These are phyloP conservation scores for Scaptomyza parva DNA, from an alignment of 2,888 invertebrate genomes.

Conservation along the genomic window DNA sequence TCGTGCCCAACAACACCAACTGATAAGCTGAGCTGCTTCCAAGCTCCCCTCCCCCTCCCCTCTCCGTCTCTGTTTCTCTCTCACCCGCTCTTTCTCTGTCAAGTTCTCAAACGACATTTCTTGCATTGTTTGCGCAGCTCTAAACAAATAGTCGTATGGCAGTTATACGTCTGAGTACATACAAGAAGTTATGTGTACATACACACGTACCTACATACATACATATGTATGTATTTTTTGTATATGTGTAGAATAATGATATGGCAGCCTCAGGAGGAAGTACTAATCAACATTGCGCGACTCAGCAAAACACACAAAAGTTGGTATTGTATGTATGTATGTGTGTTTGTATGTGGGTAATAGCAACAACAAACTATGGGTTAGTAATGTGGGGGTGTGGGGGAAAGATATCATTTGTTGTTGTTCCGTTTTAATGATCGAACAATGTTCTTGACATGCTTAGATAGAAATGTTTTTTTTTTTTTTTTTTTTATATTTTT, in stretches of 20 bases:
- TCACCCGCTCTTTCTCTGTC: neutral
- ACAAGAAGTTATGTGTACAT: too few relatives aligned
- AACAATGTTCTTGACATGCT: slow-evolving; percentile 79
- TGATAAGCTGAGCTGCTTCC: slow-evolving; percentile 44
- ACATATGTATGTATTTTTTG: neutral
- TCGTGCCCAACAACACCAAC: slow-evolving; percentile 19
- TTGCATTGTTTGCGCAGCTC: slow-evolving; percentile 57
- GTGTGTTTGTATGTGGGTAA: slow-evolving; percentile 55
- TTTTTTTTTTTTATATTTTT: too few relatives aligned
- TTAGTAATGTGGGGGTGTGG: neutral
- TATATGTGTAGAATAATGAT: slow-evolving; percentile 49
- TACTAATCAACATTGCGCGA: slow-evolving; percentile 71
- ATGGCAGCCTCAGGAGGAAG: slow-evolving; percentile 80
- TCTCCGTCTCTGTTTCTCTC: too few relatives aligned
- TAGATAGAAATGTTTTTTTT: too few relatives aligned
- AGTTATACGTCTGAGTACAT: slow-evolving; percentile 28
- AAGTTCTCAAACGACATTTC: slow-evolving; percentile 41
- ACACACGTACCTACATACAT: slow-evolving; percentile 12
- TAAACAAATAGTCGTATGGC: slow-evolving; percentile 46
- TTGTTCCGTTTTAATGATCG: slow-evolving; percentile 65
- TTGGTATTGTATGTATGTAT: slow-evolving; percentile 60
- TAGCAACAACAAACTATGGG: slow-evolving; percentile 32
- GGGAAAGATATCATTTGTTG: slow-evolving; percentile 28
- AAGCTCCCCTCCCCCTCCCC: slow-evolving; percentile 35
- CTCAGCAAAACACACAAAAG: slow-evolving; percentile 64